Evolutionary conservation across 1,140 invertebrate species (phyloP).

Genomic region (Drosophila baimaii): DNA sequence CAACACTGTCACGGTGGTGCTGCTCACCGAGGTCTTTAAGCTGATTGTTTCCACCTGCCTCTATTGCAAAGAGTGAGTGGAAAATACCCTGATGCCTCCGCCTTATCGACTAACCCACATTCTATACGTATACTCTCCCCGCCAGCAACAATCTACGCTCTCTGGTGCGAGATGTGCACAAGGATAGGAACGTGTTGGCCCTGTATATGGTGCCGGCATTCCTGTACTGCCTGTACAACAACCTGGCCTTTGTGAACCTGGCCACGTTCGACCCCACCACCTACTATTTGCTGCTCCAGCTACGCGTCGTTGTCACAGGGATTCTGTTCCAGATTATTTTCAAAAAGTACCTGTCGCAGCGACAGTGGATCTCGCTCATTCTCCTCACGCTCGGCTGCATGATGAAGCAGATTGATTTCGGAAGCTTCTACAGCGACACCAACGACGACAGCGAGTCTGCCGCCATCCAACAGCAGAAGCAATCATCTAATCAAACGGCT

Average conservation of each 20-base stretch:
- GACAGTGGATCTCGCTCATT: constrained; percentile 95
- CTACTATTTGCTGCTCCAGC: constrained; percentile 96
- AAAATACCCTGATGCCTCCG: neutral
- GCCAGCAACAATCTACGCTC: constrained; percentile 83
- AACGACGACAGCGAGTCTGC: constrained; percentile 70
- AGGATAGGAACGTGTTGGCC: constrained; percentile 88
- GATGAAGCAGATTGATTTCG: constrained; percentile 93
- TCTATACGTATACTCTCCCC: constrained; percentile 31
- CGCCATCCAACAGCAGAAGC: constrained; percentile 41
- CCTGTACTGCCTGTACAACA: constrained; percentile 97
- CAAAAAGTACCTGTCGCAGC: constrained; percentile 91
- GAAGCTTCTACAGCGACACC: constrained; percentile 77
- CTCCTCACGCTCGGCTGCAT: constrained; percentile 95
- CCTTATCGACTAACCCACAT: constrained; percentile 83
- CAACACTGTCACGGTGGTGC: constrained; percentile 94
- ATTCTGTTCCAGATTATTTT: constrained; percentile 95
- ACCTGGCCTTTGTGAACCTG: constrained; percentile 96
- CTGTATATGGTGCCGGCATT: constrained; percentile 96
- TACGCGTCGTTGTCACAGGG: constrained; percentile 96
- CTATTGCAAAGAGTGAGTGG: constrained; percentile 89
- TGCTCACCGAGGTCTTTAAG: constrained; percentile 95
- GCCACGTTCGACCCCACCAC: constrained; percentile 96
- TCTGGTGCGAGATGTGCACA: constrained; percentile 86
- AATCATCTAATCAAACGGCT: neutral
- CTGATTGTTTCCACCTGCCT: constrained; percentile 89